Base-by-base conservation (phyloP, 2,888 invertebrate genomes). In the Xanthorhoe designata region DNA sequence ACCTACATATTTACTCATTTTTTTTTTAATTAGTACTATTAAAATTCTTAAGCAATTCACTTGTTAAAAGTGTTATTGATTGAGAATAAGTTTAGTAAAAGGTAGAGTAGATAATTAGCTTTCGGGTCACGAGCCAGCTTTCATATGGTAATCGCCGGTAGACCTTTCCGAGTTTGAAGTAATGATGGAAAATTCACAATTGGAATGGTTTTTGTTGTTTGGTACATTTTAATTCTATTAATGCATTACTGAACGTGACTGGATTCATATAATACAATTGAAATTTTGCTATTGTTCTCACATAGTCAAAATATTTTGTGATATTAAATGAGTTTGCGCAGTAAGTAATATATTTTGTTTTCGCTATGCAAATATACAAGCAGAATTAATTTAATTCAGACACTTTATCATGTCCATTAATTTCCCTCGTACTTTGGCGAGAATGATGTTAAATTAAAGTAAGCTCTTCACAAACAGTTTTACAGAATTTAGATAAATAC, bases 61-160 rank as follows among this genome's bases (percentile, higher is more conserved):
- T 13, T 13, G 38, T 42, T 42, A 2, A 42, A 55, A 55, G 64
- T 49, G 0, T 17, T 19, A 54, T 61, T 47, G 61, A 53, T 45
- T 56, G 47, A 32, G 35, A 54, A 6, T 18, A 42, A 29, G 53
- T 59, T 66, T 61, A 29, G n/a, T n/a, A 53, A 53, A 57, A 52
- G 15, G 24, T 55, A 55, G 32, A 56, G 52, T 51, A 55, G 38
- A 24, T 56, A 45, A n/a, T 63, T 53, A 53, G 47, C 52, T 55
- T 61, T 62, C 65, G 4, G 47, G 17, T 64, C 68, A 68, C 64
- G 68, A 49, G 45, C 64, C 29, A 35, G 60, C 68, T 65, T 68
- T 68, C 64, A 68, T 65, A 68, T 65, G 64, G 45, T 64, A 68
- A 68, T 65, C 47, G 45, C 8, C 38, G 51, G 49, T 58, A 61